Evolutionary conservation across 2,113 vertebrate species (phyloP).

Genomic region (Antigone vipio): DNA sequence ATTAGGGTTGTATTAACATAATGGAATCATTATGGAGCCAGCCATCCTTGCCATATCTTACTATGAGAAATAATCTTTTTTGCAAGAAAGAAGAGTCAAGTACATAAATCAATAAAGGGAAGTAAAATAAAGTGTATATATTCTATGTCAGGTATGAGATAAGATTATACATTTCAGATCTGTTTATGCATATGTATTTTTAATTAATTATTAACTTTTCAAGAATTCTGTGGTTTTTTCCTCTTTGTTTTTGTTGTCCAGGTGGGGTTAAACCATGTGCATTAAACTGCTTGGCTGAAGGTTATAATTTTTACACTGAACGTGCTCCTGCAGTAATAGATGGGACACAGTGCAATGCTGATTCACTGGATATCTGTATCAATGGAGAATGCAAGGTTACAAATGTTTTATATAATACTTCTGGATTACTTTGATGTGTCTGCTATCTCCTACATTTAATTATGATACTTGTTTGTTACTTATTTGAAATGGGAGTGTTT

Average conservation of each 20-base stretch:
- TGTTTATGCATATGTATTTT: background rate
- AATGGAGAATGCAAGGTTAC: conserved; percentile 98
- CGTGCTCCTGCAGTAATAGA: conserved; percentile 95
- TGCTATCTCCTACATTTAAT: background rate
- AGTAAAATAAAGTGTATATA: background rate
- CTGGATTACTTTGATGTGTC: background rate
- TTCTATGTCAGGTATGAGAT: background rate
- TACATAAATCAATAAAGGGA: background rate
- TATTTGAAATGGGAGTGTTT: background rate
- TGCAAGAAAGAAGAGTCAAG: background rate
- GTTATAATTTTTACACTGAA: conserved; percentile 99
- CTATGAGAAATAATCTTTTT: background rate
- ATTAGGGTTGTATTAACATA: background rate
- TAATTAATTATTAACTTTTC: background rate
- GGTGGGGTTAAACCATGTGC: conserved; percentile 97
- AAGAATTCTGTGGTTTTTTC: background rate
- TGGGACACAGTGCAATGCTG: conserved; percentile 93
- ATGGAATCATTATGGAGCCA: background rate
- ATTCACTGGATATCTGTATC: conserved; percentile 98
- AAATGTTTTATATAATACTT: conserved; percentile 15
- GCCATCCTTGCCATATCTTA: background rate
- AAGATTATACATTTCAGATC: background rate
- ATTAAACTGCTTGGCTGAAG: conserved; percentile 96
- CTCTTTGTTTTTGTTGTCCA: conserved; percentile 62
- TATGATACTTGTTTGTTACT: background rate